Conservation (phyloP, 2,113 vertebrate species). For the Isichthys henryi region DNA sequence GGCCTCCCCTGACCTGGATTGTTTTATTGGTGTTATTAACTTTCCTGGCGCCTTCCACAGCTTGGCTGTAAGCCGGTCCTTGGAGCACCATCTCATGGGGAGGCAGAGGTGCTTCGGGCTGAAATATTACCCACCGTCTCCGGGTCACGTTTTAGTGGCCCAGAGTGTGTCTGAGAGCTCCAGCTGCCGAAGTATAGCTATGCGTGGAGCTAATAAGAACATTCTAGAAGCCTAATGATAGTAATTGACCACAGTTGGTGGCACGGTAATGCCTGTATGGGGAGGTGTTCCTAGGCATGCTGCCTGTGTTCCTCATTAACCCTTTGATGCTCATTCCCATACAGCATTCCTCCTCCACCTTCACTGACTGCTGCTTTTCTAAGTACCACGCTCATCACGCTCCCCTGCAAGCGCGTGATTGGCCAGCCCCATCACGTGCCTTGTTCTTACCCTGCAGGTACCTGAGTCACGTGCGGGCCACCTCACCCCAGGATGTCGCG, state of each 20-base stretch:
- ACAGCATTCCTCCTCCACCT: not conserved
- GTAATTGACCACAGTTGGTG: not conserved
- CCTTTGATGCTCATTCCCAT: not conserved
- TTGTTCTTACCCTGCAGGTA: conserved; percentile 69
- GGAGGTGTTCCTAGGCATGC: not conserved
- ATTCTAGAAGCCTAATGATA: not conserved
- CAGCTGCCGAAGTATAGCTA: not conserved
- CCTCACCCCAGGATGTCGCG: conserved; percentile 82
- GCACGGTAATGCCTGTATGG: not conserved
- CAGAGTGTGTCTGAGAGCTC: not conserved
- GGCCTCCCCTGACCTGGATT: not conserved
- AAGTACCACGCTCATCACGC: not conserved
- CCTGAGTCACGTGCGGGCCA: conserved; percentile 82
- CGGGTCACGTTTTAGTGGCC: not conserved
- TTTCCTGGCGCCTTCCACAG: not conserved
- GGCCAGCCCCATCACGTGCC: not conserved
- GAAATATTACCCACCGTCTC: not conserved
- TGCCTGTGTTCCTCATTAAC: not conserved
- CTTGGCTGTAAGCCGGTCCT: not conserved
- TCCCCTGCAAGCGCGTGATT: not conserved
- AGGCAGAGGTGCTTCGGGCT: not conserved
- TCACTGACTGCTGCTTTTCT: not conserved
- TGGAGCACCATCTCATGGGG: not conserved
- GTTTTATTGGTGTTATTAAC: conserved; percentile 17
- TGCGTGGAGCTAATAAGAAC: not conserved